Conservation (phyloP, 2,113 vertebrate genomes). For the Physeter macrocephalus region DNA sequence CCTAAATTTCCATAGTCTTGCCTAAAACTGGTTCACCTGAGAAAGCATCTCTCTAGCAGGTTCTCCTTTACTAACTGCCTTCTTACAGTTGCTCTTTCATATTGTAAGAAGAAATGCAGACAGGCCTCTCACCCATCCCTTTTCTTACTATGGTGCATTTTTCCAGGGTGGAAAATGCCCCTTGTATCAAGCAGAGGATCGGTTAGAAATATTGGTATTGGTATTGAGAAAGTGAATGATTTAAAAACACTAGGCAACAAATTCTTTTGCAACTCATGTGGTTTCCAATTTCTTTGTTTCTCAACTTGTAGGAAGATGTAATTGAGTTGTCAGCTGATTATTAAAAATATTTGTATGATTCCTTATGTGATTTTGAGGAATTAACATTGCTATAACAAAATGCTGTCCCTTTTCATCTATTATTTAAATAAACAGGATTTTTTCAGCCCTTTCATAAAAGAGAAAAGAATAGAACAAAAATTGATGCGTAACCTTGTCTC, state of each 20-base stretch:
- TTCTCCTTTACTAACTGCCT: background rate
- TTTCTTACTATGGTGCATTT: background rate
- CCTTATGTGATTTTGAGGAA: background rate
- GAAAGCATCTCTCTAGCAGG: background rate
- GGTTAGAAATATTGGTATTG: background rate
- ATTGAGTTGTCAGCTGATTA: background rate
- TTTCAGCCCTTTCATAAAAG: background rate
- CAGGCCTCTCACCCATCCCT: background rate
- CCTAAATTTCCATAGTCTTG: background rate
- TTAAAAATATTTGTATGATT: background rate
- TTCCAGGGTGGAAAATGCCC: background rate
- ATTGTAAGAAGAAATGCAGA: background rate
- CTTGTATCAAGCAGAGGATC: background rate
- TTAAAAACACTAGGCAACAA: background rate
- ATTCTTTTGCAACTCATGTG: background rate
- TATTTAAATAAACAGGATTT: background rate
- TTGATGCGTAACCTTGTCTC: background rate
- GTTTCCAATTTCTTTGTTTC: background rate
- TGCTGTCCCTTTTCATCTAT: background rate
- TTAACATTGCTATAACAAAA: background rate
- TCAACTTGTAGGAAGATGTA: background rate
- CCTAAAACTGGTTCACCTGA: background rate
- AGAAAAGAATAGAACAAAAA: background rate
- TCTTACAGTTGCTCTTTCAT: background rate
- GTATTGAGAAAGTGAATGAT: background rate